Percentiles rank a stretch among this genome's conserved stretches.
phyloP scores from a whole-genome alignment of 2,113 vertebrate genomes.

The Amia ocellicauda region DNA sequence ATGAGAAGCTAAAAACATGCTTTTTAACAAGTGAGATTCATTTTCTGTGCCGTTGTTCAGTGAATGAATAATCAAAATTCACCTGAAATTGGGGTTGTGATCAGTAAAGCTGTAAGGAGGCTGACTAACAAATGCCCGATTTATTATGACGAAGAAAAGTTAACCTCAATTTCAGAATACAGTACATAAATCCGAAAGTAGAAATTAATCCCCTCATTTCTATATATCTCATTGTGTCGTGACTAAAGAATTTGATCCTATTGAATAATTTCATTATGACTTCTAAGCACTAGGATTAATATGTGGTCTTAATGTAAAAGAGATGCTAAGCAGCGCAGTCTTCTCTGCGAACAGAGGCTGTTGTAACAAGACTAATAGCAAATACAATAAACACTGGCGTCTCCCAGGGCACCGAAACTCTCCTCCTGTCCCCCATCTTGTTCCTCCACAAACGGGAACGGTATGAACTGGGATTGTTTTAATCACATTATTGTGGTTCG shows the following conservation, averaged over 20 bases:
- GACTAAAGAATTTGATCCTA: slow-evolving; percentile 47
- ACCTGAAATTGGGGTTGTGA: slow-evolving; percentile 12
- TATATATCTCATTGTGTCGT: slow-evolving; percentile 43
- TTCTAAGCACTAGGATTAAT: slow-evolving; percentile 52
- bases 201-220: slow-evolving; percentile 53
- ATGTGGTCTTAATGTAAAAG: slow-evolving; percentile 37
- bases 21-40: too few species aligned
- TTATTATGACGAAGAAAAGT: slow-evolving; percentile 44
- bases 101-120: background rate
- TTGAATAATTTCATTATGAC: slow-evolving; percentile 56
- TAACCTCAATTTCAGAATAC: slow-evolving; percentile 46
- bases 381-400: slow-evolving; percentile 3
- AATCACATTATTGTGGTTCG: too few species aligned
- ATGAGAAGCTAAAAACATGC: too few species aligned
- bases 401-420: too few species aligned
- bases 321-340: slow-evolving; percentile 20
- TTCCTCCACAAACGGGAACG: too few species aligned
- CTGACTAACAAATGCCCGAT: slow-evolving; percentile 30
- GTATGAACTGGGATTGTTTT: too few species aligned
- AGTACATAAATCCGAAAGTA: slow-evolving; percentile 40
- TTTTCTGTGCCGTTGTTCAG: too few species aligned
- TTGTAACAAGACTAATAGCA: slow-evolving; percentile 10
- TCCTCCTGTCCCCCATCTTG: too few species aligned
- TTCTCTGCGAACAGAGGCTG: slow-evolving; percentile 6
- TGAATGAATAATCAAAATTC: background rate